Base-by-base conservation (phyloP, 2,888 invertebrate genomes). In the Philereme vetulata region DNA sequence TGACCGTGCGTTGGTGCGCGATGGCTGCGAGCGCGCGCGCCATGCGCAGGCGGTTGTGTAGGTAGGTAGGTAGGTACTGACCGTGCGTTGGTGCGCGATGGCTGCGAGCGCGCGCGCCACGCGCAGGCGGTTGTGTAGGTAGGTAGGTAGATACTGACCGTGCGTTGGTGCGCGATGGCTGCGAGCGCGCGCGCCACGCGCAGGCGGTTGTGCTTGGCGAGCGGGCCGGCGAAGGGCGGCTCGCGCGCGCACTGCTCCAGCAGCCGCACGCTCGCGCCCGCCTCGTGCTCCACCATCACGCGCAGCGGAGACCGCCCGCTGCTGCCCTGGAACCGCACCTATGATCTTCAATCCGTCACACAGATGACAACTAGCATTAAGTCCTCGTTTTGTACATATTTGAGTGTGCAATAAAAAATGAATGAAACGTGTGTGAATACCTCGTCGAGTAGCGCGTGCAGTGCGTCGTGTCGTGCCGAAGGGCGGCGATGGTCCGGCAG, bases 401-500 rank as follows among this genome's bases (percentile, higher is more conserved):
- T 21, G 21, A 21, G 21, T 21, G 21, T 21, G 21, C 21, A 21
- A 21, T 21, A n/a, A n/a, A n/a, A n/a, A n/a, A n/a, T n/a, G n/a
- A n/a, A n/a, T n/a, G n/a, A n/a, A n/a, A 2, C 21, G 21, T 33
- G 7, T 43, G 10, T 44, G 5, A 6, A 34, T 59, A 86, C 87
- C 75, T 84, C 77, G 5, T 76, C 60, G 32, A 90, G 83, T 66
- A 91, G 68, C 8, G 88, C 77, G 48, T 80, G 86, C 68, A 91
- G 77, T 38, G 95, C 94, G 82, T 95, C 94, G 73, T 94, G 93
- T 35, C 95, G 87, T 1, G 95, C 95, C 66, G 90, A 87, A 47
- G 92, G 90, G 2, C 93, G 92, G 62, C 90, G 87, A 72, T 94
- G 93, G 48, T 84, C 81, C 8, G 94, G 93, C 70, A 95, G 93